Evolutionary conservation across 2,797 vertebrate species (phyloP), one percentile per base, ranked within the genome.

Genomic region (Sebastes hubbsi): DNA sequence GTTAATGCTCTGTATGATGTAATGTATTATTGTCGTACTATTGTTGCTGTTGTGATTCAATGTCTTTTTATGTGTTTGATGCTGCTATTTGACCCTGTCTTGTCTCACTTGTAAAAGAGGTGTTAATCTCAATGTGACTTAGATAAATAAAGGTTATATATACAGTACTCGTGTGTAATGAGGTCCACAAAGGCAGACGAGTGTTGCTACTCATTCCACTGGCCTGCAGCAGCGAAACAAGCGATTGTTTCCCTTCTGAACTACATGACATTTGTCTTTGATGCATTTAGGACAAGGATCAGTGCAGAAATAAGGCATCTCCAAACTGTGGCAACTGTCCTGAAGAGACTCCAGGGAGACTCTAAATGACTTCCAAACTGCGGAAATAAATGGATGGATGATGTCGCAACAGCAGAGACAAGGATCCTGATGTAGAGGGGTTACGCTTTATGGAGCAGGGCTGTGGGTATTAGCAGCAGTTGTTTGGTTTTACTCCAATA

Each of bases 301-400:
- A 64, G 65, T 63, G 49, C 59, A 70, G 60, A 25, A 54, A 66
- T 66, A 80, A 78, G 18, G n/a, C 27, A 77, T 62, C 75, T 79
- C 68, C 65, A 36, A 52, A 78, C 75, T 71, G 77, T 59, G 52
- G 76, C 58, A 60, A 78, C 76, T 82, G 46, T 82, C 80, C 83
- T 70, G 84, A 81, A 81, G 73, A 87, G 73, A 87, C 72, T 81
- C 77, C 32, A 18, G 81, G 66, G 80, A 78, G 34, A 34, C 38
- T 56, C 18, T 49, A 80, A 82, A 75, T 75, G 86, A 84, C 54
- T 70, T 67, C 61, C 58, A 82, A 77, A 89, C 62, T 59, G 22
- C 36, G 30, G 58, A 83, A 52, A 72, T 30, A 76, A 81, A 79
- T 59, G 60, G 67, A 78, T 54, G 62, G 78, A 69, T 74, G 65